Evolutionary conservation across 2,888 invertebrate genomes (phyloP).

Genomic region (Merodon equestris): DNA sequence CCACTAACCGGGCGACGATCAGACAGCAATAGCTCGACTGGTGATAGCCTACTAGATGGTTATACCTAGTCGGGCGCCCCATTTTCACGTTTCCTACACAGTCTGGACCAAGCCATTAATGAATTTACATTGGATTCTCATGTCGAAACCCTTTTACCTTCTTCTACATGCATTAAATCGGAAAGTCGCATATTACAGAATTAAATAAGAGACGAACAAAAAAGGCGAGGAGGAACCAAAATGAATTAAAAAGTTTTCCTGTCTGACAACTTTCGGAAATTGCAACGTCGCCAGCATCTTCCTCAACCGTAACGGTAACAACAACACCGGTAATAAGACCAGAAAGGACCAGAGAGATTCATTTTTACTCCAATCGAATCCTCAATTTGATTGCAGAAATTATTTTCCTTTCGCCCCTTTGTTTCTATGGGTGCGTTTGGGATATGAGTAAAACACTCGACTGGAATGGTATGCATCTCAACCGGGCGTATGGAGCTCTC

Average conservation of each 20-base stretch:
- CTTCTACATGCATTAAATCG: constrained; percentile 3
- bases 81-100: too few relatives aligned
- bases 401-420: background rate
- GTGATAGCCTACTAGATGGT: too few relatives aligned
- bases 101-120: background rate
- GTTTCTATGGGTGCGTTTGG: too few relatives aligned
- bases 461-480: background rate
- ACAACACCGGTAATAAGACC: constrained; percentile 15
- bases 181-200: background rate
- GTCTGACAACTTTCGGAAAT: constrained; percentile 66
- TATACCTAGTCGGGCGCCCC: too few relatives aligned
- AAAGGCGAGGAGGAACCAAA: constrained; percentile 22
- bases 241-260: constrained; percentile 67
- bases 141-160: constrained; percentile 40
- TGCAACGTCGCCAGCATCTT: constrained; percentile 46
- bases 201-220: constrained; percentile 16
- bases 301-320: constrained; percentile 24
- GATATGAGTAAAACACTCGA: too few relatives aligned
- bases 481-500: background rate
- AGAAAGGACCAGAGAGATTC: too few relatives aligned
- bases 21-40: too few relatives aligned
- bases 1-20: too few relatives aligned
- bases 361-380: constrained; percentile 25
- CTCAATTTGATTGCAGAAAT: constrained; percentile 55
- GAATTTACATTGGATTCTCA: constrained; percentile 53